Base-by-base conservation (phyloP, 2,113 vertebrate genomes). In the Pagrus major region DNA sequence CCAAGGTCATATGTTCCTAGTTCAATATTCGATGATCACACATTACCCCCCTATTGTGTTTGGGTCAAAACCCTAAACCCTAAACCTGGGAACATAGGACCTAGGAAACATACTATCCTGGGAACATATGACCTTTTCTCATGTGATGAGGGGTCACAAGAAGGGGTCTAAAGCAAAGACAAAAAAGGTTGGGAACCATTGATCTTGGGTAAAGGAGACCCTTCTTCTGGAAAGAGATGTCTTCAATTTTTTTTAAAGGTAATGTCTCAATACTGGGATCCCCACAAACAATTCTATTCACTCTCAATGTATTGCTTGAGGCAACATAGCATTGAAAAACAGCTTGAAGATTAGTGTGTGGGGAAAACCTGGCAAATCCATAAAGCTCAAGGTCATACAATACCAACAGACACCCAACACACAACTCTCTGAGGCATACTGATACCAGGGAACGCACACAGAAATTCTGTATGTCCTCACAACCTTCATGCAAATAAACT, bases 331-430 rank as follows among this genome's bases (percentile, higher is more conserved):
- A 69, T 33, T 54, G 37, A 47, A 76, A 60, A 83, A 61, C 47
- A 72, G 33, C 41, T 69, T 39, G 10, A 47, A 47, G 75, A 76
- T 82, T 76, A 74, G 46, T 61, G 31, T 42, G 60, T 47, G 1
- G 12, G 15, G 37, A 15, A 33, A 59, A 60, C 27, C 35, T 55
- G 31, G 47, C 42, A 56, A 78, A 71, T 16, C 52, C 68, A 76
- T 29, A 71, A 33, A 74, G 41, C 59, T 64, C 35, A 77, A 37
- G 59, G 81, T 86, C 54, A 84, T 9, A 47, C 16, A 85, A 16
- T 9, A 44, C 10, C 3, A 64, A 72, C 60, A 79, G 25, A 82
- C 29, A 76, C 12, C 31, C 4, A 41, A 51, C 44, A 70, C 18
- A 44, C 42, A 16, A n/a, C 33, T 35, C 8, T 2, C 58, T n/a